phyloP scores from a whole-genome alignment of 2,113 vertebrate genomes.

The Cichladusa arquata region DNA sequence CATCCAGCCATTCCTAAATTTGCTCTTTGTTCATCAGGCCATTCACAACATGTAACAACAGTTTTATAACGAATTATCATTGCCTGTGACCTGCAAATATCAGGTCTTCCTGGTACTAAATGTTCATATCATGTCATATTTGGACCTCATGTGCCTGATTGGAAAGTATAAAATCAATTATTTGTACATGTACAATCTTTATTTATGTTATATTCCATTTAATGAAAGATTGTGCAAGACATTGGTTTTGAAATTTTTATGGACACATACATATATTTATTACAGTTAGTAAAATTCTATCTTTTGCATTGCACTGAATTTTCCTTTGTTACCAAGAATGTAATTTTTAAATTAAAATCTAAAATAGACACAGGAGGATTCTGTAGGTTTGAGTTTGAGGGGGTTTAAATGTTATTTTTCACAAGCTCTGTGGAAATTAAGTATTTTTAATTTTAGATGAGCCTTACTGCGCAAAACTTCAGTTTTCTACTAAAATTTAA shows the following conservation, averaged over 20 bases:
- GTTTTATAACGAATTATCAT: not conserved
- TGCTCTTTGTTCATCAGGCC: not conserved
- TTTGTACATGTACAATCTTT: not conserved
- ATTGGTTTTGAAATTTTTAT: not conserved
- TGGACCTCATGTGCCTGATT: not conserved
- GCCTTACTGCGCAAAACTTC: not conserved
- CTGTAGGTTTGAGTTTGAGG: not conserved
- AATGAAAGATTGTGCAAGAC: not conserved
- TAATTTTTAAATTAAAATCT: not conserved
- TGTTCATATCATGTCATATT: not conserved
- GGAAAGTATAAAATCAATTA: not conserved
- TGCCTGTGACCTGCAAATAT: not conserved
- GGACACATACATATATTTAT: not conserved
- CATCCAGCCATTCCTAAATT: not conserved
- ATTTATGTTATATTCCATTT: not conserved
- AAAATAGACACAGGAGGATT: not conserved
- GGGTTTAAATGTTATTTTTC: not conserved
- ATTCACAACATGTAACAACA: not conserved
- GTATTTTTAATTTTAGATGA: not conserved
- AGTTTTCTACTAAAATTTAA: not conserved
- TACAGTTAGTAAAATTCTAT: not conserved
- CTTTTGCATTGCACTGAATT: not conserved
- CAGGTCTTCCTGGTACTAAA: not conserved
- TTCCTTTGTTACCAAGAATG: rapidly evolving
- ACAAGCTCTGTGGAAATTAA: not conserved